phyloP scores from a whole-genome alignment of 2,888 invertebrate species.

The Drosophila tripunctata region DNA sequence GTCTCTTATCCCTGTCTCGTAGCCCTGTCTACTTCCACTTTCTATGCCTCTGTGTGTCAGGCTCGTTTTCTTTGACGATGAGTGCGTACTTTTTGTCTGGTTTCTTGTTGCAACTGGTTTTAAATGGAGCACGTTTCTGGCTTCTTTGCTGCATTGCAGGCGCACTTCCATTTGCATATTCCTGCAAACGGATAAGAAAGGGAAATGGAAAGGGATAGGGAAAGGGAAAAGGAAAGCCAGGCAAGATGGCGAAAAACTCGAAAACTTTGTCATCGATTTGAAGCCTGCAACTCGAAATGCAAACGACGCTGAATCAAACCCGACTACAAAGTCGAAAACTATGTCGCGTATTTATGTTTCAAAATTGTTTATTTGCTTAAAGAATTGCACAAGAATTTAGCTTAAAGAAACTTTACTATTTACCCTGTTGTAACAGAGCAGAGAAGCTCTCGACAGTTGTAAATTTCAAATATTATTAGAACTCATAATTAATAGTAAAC shows the following conservation, averaged over 20 bases:
- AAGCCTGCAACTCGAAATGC: slow-evolving; percentile 38
- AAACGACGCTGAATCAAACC: slow-evolving; percentile 31
- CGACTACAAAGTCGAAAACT: slow-evolving; percentile 22
- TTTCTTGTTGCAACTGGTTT: slow-evolving; percentile 19
- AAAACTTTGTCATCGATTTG: slow-evolving; percentile 52
- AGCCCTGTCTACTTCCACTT: neutral
- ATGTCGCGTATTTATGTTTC: slow-evolving; percentile 22
- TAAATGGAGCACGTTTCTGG: slow-evolving; percentile 57
- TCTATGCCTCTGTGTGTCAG: slow-evolving; percentile 23
- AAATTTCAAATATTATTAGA: neutral
- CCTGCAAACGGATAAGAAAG: too few species aligned
- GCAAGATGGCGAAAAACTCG: neutral
- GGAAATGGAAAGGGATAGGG: neutral
- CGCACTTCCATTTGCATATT: slow-evolving; percentile 78
- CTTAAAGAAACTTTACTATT: neutral
- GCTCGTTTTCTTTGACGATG: slow-evolving; percentile 53
- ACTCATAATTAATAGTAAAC: slow-evolving; percentile 22
- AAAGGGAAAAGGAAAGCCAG: neutral
- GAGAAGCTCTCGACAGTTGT: neutral
- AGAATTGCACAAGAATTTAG: slow-evolving; percentile 2
- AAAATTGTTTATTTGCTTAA: slow-evolving; percentile 36
- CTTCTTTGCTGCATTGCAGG: slow-evolving; percentile 71
- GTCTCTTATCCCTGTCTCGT: slow-evolving; percentile 1
- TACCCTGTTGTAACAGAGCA: neutral
- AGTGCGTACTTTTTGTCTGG: slow-evolving; percentile 52